Conservation (phyloP, 2,113 vertebrate genomes). For the Semnornis frantzii region DNA sequence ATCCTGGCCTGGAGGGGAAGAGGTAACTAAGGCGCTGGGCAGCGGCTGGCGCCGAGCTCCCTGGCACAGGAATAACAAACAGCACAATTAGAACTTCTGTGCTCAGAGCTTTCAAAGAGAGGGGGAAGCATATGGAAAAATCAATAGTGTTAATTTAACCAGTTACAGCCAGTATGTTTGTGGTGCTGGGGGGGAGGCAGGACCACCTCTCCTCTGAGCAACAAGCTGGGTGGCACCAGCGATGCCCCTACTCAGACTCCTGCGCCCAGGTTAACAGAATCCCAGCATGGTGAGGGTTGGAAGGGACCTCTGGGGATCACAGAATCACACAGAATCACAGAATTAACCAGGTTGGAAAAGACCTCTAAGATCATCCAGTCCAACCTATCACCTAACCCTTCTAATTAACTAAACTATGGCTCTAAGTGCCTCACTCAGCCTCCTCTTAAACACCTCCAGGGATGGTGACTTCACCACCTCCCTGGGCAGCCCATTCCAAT, state of each 20-base stretch:
- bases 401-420: too few relatives aligned
- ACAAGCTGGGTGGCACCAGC: neutral
- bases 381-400: too few relatives aligned
- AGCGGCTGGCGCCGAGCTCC: neutral
- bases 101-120: slow-evolving; percentile 33
- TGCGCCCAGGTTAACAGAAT: neutral
- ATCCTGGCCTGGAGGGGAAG: slow-evolving; percentile 70
- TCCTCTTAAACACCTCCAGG: too few relatives aligned
- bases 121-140: neutral
- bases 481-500: too few relatives aligned
- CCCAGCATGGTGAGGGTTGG: neutral
- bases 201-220: neutral
- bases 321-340: too few relatives aligned
- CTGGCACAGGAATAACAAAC: slow-evolving; percentile 66
- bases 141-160: slow-evolving; percentile 67
- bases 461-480: too few relatives aligned
- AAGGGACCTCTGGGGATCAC: neutral
- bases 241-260: neutral
- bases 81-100: slow-evolving; percentile 69
- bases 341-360: too few relatives aligned
- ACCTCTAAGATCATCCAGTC: too few relatives aligned
- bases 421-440: too few relatives aligned
- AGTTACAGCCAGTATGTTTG: neutral
- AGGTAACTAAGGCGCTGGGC: slow-evolving; percentile 69
- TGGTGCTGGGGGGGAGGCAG: neutral